Evolutionary conservation across 2,113 vertebrate species (phyloP), one percentile per base, ranked within the genome.

Genomic region (Notarius quadriscutis): DNA sequence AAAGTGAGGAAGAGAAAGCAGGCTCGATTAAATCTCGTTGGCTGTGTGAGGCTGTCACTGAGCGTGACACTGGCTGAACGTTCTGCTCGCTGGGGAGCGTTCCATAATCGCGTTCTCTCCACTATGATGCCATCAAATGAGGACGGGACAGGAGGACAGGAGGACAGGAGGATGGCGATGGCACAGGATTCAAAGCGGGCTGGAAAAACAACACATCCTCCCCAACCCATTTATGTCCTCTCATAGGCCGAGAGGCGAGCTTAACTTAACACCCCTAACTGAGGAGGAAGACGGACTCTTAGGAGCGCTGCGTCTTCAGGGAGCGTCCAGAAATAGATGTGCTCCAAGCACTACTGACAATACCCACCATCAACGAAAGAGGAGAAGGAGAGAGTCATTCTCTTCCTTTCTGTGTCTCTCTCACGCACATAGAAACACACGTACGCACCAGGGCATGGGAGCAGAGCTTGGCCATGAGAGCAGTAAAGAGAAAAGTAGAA

Each of bases 291-390:
- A 86, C n/a, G 25, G 84, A 89, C 91, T 87, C 89, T 27, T 93
- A 89, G 89, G 90, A 91, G 83, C 57, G 18, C 84, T 65, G 30
- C 25, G 77, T 88, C 94, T 94, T 94, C 89, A 60, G 94, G 94
- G 94, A 88, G 79, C 72, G 50, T 91, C 94, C 94, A 91, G 91
- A 94, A 95, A 95, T 95, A 95, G 93, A 94, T 93, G 92, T 92
- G 91, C 94, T 94, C 91, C 89, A 92, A 93, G 93, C 91, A 92
- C 91, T 90, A 91, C 92, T 89, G 88, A 89, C 90, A 90, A 89
- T 89, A 90, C 78, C 86, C 86, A 55, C 55, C 84, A 81, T 58
- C 83, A 81, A 72, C 72, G 41, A 65, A 84, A 81, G 81, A 63
- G 55, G 84, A 85, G 77, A 81, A 85, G 63, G 41, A 79, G 48